Base-by-base conservation (phyloP, 1,140 invertebrate genomes). In the Ephestia elutella region DNA sequence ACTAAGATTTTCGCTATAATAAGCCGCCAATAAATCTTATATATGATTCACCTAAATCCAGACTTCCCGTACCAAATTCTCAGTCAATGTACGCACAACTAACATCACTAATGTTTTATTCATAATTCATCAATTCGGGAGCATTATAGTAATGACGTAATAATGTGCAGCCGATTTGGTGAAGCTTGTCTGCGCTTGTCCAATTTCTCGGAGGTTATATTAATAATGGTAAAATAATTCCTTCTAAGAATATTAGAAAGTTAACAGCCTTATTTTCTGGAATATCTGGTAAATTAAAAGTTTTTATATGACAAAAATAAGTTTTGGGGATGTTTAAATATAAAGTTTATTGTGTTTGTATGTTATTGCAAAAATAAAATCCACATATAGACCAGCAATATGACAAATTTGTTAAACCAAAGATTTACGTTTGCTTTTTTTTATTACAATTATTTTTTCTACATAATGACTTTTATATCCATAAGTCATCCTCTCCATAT, bases 81-180 rank as follows among this genome's bases (percentile, higher is more conserved):
- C 13, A 44, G 38, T 44, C 13, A 44, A 44, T 44, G n/a, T 44
- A 5, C 38, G 13, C 13, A 10, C 5, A 44, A 38, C 32, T 38
- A 35, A 35, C 32, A 35, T 13, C 3, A 44, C 13, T 17, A 13
- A 50, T 48, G 18, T 59, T 59, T 73, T 73, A 70, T 73, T 73
- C 71, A 73, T 70, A 66, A 54, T 17, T 48, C 59, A 59, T 50
- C 38, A 68, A 66, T 68, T 67, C 59, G 54, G 63, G 62, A 67
- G 62, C 66, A 74, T 74, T 74, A 71, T 71, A 64, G 60, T 74
- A 74, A 74, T 74, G 62, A 66, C 62, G 61, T 71, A 69, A 69
- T 74, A 74, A 74, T 69, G 64, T 65, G 60, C 60, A 61, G 68
- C 68, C 56, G 66, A 68, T 59, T 58, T 49, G 49, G 54, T 59